A percentile compares a stretch with the other conserved stretches of the same genome.
Evolutionary conservation across 2,888 invertebrate genomes (phyloP).

Genomic region (Epinotia demarniana): DNA sequence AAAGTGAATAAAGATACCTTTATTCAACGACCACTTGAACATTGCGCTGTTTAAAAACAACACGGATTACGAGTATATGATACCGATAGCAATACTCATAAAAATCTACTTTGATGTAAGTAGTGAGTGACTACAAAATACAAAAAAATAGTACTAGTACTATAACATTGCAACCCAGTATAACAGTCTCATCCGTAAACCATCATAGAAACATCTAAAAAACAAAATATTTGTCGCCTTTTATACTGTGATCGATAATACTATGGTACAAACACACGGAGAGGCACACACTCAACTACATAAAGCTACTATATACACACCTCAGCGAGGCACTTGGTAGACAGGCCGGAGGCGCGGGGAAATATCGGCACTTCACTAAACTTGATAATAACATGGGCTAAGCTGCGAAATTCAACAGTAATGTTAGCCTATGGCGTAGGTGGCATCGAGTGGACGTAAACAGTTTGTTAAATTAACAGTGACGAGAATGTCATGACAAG

Average conservation of each 20-base stretch:
- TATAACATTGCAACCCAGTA: slow-evolving; percentile 10
- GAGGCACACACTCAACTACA: slow-evolving; percentile 74
- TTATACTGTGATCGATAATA: slow-evolving; percentile 33
- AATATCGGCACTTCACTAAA: background rate
- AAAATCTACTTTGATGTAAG: background rate
- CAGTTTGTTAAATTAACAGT: no score
- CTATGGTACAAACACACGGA: slow-evolving; percentile 56
- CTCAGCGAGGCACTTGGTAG: slow-evolving; percentile 75
- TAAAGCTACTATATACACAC: slow-evolving; percentile 77
- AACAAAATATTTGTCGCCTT: slow-evolving; percentile 27
- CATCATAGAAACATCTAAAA: slow-evolving; percentile 17
- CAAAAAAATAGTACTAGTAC: no score
- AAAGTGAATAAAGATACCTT: background rate
- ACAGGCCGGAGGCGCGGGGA: slow-evolving; percentile 46
- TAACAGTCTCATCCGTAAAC: slow-evolving; percentile 7
- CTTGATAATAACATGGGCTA: background rate
- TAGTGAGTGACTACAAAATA: background rate
- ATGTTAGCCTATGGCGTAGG: no score
- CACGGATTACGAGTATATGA: background rate
- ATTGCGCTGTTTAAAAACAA: slow-evolving; percentile 1
- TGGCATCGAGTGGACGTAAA: no score
- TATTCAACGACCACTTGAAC: background rate
- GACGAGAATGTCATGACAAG: no score
- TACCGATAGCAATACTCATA: background rate
- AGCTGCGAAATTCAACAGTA: no score